Evolutionary conservation across 1,140 invertebrate genomes (phyloP), one percentile per base, ranked within the genome.

Genomic region (Brachionus plicatilis): DNA sequence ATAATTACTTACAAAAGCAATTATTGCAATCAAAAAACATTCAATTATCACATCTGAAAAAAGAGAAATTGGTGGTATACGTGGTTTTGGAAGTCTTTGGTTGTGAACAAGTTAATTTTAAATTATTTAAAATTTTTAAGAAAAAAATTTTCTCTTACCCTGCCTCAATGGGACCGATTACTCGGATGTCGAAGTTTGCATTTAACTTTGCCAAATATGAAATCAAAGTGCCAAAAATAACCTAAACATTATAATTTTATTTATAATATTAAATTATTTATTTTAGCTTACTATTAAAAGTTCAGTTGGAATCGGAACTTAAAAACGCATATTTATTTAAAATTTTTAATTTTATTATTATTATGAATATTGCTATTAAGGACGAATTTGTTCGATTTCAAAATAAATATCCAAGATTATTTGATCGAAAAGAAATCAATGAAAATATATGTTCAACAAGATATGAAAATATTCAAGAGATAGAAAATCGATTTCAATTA

Each of bases 1-100:
- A 90, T 97, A 94, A 4, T 94, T 93, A 43, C 97, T 93, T 0
- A 94, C 94, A 89, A 95, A 97, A 0, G 94, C 93, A 0, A 98
- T 94, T 88, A 98, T 93, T 3, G 94, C 93, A 85, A 97, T 94
- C 24, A 76, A 20, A 76, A 50, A 47, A 20, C 20, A 76, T 12
- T 76, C 43, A 9, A 76, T 11, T 11, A 76, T 24, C 27, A 76
- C 50, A 1, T 76, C 72, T 24, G 20, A 27, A 11, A 76, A 47
- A 37, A 76, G 14, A 76, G 24, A 50, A 24, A 76, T 6, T 12
- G 72, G 72, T 27, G 72, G 72, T 14, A 76, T 14, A 50, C 50
- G 27, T 6, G 72, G 72, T 17, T 24, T 24, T 20, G 72, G 72
- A 27, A 76, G 20, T 1, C 72, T 60, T 60, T 60, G 1, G 20